A percentile compares a stretch with the other conserved stretches of the same genome.
Conservation (phyloP, 2,888 invertebrate species). For the Andricus curvator region DNA sequence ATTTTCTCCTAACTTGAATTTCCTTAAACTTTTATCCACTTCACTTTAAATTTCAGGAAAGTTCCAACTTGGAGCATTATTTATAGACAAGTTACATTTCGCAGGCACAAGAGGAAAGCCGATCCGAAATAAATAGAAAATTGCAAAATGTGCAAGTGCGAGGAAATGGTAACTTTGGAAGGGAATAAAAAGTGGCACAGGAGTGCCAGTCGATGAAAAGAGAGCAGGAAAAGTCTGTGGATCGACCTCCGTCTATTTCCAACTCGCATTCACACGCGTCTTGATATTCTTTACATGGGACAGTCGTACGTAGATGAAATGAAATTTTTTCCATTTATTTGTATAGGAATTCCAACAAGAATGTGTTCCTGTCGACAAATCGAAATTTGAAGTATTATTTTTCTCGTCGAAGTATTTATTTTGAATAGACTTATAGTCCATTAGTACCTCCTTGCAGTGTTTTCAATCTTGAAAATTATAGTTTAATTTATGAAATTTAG, state of each 20-base stretch:
- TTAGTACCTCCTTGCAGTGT: too few species aligned
- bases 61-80: constrained; percentile 2
- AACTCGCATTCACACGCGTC: constrained; percentile 50
- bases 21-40: constrained; percentile 2
- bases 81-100: constrained; percentile 15
- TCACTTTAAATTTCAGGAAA: constrained; percentile 12
- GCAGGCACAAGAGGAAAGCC: constrained; percentile 20
- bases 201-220: constrained; percentile 9
- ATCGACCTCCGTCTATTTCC: constrained; percentile 26
- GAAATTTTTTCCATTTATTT: background rate
- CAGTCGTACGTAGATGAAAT: background rate
- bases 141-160: constrained; percentile 16
- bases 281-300: constrained; percentile 41
- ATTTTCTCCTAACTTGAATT: background rate
- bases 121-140: constrained; percentile 20
- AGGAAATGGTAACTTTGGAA: constrained; percentile 33
- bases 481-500: too few species aligned
- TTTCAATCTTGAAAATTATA: too few species aligned
- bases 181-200: constrained; percentile 10
- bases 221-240: constrained; percentile 20
- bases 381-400: too few species aligned
- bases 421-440: too few species aligned
- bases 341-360: too few species aligned
- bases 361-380: too few species aligned
- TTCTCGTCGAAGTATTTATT: too few species aligned